Percentiles rank a stretch among this genome's conserved stretches.
phyloP scores from a whole-genome alignment of 2,888 invertebrate species.

The Julus scanicus region DNA sequence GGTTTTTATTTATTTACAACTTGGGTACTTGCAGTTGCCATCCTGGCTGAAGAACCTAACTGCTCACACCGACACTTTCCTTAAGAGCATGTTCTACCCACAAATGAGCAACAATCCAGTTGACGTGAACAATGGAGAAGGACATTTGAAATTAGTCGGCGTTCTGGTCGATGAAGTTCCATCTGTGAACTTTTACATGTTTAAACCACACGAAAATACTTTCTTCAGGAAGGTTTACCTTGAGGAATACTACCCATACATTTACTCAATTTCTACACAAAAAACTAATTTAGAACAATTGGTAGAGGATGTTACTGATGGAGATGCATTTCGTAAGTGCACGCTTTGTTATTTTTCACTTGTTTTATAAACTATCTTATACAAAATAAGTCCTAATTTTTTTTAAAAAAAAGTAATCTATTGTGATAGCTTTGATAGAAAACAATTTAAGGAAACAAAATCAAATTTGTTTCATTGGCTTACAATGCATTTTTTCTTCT shows the following conservation, averaged over 20 bases:
- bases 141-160: conserved; percentile 44
- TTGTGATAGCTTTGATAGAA: no score
- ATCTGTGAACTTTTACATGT: conserved; percentile 55
- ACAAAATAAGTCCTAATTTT: no score
- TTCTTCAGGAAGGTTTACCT: conserved; percentile 58
- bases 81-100: conserved; percentile 54
- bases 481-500: no score
- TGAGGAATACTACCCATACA: not conserved
- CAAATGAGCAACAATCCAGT: conserved; percentile 56
- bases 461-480: no score
- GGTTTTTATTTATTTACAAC: not conserved
- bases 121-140: conserved; percentile 50
- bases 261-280: conserved; percentile 34
- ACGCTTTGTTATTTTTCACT: no score
- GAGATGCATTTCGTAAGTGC: conserved; percentile 49
- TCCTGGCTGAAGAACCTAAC: conserved; percentile 50
- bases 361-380: no score
- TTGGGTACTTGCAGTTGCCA: conserved; percentile 52
- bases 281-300: not conserved
- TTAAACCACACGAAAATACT: conserved; percentile 58
- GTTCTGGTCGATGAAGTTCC: not conserved
- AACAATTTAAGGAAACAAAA: no score
- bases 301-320: conserved; percentile 45
- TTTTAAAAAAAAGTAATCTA: no score
- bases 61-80: conserved; percentile 53